phyloP scores from a whole-genome alignment of 2,888 invertebrate genomes.

The Opisthograptis luteolata region DNA sequence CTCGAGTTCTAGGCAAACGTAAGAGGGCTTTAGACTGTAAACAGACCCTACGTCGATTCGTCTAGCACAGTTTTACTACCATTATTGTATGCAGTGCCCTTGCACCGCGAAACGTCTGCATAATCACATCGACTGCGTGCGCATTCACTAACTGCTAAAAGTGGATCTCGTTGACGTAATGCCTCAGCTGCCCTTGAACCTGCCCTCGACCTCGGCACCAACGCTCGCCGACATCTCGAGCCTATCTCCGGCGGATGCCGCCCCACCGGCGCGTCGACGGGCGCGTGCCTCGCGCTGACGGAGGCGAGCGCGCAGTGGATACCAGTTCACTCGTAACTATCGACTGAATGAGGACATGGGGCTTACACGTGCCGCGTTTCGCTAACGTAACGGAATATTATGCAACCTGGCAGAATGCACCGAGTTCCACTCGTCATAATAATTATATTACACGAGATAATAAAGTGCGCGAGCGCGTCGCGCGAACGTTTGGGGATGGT shows the following conservation, averaged over 20 bases:
- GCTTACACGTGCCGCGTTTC: conserved; percentile 60
- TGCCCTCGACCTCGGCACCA: conserved; percentile 33
- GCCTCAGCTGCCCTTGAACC: conserved; percentile 56
- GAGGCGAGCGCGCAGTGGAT: conserved; percentile 4
- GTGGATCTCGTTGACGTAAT: conserved; percentile 53
- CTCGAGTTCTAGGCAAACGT: too few relatives aligned
- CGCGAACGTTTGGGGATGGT: too few relatives aligned
- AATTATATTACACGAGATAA: background rate
- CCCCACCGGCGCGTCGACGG: background rate
- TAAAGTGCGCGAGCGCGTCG: background rate
- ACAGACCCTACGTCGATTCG: too few relatives aligned
- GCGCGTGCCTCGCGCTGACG: too few relatives aligned
- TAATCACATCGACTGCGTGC: background rate
- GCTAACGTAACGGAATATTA: conserved; percentile 62
- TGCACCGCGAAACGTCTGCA: conserved; percentile 2
- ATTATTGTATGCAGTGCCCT: background rate
- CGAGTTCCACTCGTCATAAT: background rate
- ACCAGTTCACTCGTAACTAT: too few relatives aligned
- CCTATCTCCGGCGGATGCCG: too few relatives aligned
- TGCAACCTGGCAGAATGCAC: conserved; percentile 55
- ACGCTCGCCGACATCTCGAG: background rate
- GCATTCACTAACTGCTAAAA: conserved; percentile 40
- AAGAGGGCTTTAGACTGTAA: too few relatives aligned
- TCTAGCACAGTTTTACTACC: too few relatives aligned
- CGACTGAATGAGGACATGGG: too few relatives aligned